Evolutionary conservation across 2,888 invertebrate species (phyloP), one percentile per base, ranked within the genome.

Genomic region (Agrotis clavis): DNA sequence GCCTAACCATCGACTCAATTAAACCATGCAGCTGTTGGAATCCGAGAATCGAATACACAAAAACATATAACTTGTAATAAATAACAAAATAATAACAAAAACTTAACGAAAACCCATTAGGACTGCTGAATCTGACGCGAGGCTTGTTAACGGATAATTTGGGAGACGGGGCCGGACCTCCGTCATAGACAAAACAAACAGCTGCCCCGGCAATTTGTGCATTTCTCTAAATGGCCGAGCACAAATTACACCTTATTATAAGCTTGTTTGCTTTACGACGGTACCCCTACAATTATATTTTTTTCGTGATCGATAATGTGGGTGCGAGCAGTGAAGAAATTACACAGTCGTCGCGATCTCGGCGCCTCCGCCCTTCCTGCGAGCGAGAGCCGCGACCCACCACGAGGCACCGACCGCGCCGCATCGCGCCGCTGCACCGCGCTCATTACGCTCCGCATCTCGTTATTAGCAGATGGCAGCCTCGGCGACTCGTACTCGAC

Each of bases 231-330:
- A 96, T 96, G 96, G 94, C 93, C 94, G 93, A 93, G 91, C 95
- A 95, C 96, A 96, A 96, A 96, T 96, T 96, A 96, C 93, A 96
- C 90, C 96, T 96, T 96, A 96, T 96, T 96, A 96, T 96, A 96
- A 96, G 96, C 96, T 96, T 96, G 96, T 96, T 96, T 96, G 96
- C 96, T 96, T 96, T 96, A 95, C 95, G 95, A 95, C 90, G 95
- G 94, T 91, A 94, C 95, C 95, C 96, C 96, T 91, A 92, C 95
- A 96, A 96, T 96, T 96, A 96, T 94, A 86, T 94, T 95, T 96
- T 95, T 95, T 95, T 93, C 93, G 90, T 92, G 93, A 94, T 95
- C 95, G 92, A 95, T 95, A 95, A 96, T 94, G 94, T 94, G 93
- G 92, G 93, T 86, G 90, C 92, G 94, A 93, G 93, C 93, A 94